A percentile compares a stretch with the other conserved stretches of the same genome.
These are phyloP conservation scores for Tetraneura akinire DNA, from an alignment of 1,140 invertebrate species.

Conservation along the genomic window DNA sequence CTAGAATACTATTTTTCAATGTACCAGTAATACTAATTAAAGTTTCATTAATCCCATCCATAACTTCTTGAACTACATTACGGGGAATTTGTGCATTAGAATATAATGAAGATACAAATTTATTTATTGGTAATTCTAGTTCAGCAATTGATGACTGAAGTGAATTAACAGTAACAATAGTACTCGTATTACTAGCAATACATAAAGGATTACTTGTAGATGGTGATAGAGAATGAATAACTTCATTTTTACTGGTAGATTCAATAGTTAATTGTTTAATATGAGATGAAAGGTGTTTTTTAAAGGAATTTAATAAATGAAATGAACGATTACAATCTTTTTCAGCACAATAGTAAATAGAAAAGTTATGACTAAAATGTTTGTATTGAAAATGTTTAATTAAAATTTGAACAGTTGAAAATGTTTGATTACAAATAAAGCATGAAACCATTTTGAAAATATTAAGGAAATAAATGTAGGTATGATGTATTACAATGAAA, in stretches of 20 bases:
- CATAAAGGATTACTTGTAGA: background rate
- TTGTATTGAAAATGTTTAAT: constrained; percentile 2
- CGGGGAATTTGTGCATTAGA: background rate
- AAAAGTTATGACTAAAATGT: background rate
- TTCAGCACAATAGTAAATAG: background rate
- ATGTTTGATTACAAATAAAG: too few species aligned
- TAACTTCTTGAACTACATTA: constrained; percentile 19
- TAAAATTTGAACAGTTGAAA: too few species aligned
- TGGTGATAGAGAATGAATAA: too few species aligned
- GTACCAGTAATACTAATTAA: too few species aligned
- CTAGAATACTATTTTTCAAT: too few species aligned
- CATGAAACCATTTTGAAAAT: too few species aligned
- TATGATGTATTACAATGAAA: too few species aligned
- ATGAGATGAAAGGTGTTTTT: background rate
- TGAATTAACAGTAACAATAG: background rate
- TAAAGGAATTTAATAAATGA: background rate
- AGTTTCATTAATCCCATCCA: too few species aligned
- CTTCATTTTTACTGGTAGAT: background rate
- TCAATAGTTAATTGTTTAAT: background rate
- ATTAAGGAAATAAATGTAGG: too few species aligned
- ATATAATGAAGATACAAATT: background rate
- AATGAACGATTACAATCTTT: background rate
- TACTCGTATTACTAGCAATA: background rate
- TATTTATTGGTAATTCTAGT: background rate
- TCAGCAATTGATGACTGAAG: background rate